These are phyloP conservation scores for Glyptemys insculpta DNA, from an alignment of 2,797 vertebrate genomes.

Conservation along the genomic window DNA sequence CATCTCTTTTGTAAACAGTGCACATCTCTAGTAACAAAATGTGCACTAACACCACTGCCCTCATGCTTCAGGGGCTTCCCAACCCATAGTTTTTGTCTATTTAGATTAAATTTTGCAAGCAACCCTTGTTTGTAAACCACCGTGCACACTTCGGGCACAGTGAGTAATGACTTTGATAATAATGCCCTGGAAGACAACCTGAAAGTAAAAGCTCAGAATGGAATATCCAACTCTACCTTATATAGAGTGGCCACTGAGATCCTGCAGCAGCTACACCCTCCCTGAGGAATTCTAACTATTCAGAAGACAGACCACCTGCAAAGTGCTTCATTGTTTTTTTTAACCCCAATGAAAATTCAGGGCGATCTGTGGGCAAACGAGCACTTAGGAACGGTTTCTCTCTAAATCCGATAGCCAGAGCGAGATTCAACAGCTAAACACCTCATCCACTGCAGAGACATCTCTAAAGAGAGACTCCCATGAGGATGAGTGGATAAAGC, in stretches of 20 bases:
- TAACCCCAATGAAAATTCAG: neutral
- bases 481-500: neutral
- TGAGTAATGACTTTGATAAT: conserved; percentile 14
- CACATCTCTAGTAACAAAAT: fast-evolving
- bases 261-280: neutral
- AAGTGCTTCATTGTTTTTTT: conserved; percentile 13
- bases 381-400: conserved; percentile 39
- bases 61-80: neutral
- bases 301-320: conserved; percentile 25
- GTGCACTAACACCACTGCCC: neutral
- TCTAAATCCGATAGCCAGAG: neutral
- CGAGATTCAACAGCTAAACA: neutral
- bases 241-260: neutral
- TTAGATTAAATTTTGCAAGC: neutral
- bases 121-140: neutral
- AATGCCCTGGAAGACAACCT: conserved; percentile 28
- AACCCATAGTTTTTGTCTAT: neutral
- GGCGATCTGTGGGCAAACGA: neutral
- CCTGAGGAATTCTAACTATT: conserved; percentile 15
- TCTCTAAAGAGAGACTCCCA: neutral
- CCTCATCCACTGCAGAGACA: neutral
- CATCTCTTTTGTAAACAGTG: neutral
- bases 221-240: conserved; percentile 36
- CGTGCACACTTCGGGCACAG: neutral
- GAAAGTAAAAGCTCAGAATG: neutral